Evolutionary conservation across 2,888 invertebrate genomes (phyloP).

Genomic region (Noctua fimbriata): DNA sequence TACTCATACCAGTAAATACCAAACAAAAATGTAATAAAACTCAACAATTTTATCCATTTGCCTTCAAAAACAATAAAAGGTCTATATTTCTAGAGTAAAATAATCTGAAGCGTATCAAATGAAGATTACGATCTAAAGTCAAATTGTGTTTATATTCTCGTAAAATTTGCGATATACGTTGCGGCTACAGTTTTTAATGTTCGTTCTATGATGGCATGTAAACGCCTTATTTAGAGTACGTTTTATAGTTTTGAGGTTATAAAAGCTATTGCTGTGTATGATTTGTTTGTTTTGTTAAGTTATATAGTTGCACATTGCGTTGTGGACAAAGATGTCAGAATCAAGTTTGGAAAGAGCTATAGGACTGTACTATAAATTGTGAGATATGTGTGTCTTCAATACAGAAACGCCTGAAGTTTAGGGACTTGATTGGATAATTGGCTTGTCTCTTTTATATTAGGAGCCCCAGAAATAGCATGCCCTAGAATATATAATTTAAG

Average conservation of each 20-base stretch:
- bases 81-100: conserved; percentile 35
- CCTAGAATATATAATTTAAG: too few species aligned
- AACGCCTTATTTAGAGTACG: conserved; percentile 51
- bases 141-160: conserved; percentile 63
- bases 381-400: not conserved
- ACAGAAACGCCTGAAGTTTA: not conserved
- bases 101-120: conserved; percentile 47
- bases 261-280: conserved; percentile 33
- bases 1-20: not conserved
- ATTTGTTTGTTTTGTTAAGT: conserved; percentile 31
- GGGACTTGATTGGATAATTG: not conserved
- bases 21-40: conserved; percentile 16
- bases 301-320: conserved; percentile 2
- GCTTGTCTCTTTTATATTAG: too few species aligned
- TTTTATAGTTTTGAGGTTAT: conserved; percentile 49
- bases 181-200: conserved; percentile 53
- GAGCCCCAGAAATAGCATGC: too few species aligned
- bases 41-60: conserved; percentile 19
- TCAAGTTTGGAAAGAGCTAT: not conserved
- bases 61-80: conserved; percentile 41
- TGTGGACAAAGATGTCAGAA: not conserved
- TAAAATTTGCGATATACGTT: conserved; percentile 61
- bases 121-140: conserved; percentile 58
- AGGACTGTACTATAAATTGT: not conserved
- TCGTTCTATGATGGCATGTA: conserved; percentile 31